phyloP scores from a whole-genome alignment of 2,113 vertebrate genomes.

The Halichoerus grypus region DNA sequence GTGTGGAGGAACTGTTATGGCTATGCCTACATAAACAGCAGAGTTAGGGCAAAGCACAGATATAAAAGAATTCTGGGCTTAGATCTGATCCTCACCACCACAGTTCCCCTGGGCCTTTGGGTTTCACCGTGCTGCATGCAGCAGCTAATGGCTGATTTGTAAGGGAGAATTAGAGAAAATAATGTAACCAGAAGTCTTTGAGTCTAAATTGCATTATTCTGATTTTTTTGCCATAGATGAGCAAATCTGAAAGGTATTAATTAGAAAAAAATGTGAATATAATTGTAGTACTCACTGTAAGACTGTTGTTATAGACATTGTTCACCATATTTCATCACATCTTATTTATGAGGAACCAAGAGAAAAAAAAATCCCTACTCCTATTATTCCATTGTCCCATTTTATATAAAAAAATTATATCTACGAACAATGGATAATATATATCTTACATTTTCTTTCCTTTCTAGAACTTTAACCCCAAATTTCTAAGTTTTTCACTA shows the following conservation, averaged over 20 bases:
- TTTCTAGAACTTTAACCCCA: background rate
- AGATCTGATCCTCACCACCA: background rate
- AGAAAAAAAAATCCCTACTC: background rate
- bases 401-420: accelerated
- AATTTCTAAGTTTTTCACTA: background rate
- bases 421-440: background rate
- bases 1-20: background rate
- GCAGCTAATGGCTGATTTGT: background rate
- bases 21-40: background rate
- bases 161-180: background rate
- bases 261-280: background rate
- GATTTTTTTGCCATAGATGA: background rate
- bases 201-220: background rate
- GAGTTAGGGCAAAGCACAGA: background rate
- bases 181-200: background rate
- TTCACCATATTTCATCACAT: background rate
- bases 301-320: background rate
- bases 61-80: background rate
- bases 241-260: background rate
- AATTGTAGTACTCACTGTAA: background rate
- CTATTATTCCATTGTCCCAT: background rate
- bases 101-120: no score
- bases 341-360: background rate
- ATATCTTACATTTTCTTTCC: background rate
- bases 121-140: background rate